phyloP scores from a whole-genome alignment of 92 coral and sea anemone species.

The Phymanthus crucifer region DNA sequence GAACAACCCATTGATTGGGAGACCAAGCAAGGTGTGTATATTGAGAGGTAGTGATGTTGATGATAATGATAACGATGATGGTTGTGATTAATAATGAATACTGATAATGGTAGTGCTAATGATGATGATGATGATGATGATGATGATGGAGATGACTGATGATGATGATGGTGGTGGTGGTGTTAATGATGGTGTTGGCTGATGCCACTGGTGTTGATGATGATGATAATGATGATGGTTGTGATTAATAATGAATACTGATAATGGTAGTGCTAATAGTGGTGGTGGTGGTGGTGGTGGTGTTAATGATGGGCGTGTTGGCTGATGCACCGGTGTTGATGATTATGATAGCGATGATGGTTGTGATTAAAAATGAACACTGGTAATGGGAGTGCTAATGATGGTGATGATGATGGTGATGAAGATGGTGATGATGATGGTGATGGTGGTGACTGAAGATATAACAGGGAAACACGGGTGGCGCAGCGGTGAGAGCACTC shows the following conservation, averaged over 20 bases:
- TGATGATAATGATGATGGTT: background rate
- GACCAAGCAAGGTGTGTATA: constrained; percentile 93
- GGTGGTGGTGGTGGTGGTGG: background rate
- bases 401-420: background rate
- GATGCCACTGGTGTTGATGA: no score
- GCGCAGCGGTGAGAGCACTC: no score
- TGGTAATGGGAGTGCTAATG: background rate
- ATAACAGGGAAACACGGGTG: no score
- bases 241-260: no score
- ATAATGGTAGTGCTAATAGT: background rate
- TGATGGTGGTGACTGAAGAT: background rate
- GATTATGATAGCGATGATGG: no score
- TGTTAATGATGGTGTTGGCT: background rate
- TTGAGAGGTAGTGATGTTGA: no score
- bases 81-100: background rate
- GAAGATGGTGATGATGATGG: background rate
- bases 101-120: no score
- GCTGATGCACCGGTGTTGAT: background rate
- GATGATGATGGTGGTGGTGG: background rate
- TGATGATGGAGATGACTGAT: background rate
- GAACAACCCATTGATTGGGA: constrained; percentile 93
- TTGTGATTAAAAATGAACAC: no score
- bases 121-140: background rate
- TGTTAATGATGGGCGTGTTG: background rate
- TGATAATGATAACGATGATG: background rate